A percentile compares a stretch with the other conserved stretches of the same genome.
Conservation (phyloP, 2,113 vertebrate genomes). For the Bostrychus sinensis region DNA sequence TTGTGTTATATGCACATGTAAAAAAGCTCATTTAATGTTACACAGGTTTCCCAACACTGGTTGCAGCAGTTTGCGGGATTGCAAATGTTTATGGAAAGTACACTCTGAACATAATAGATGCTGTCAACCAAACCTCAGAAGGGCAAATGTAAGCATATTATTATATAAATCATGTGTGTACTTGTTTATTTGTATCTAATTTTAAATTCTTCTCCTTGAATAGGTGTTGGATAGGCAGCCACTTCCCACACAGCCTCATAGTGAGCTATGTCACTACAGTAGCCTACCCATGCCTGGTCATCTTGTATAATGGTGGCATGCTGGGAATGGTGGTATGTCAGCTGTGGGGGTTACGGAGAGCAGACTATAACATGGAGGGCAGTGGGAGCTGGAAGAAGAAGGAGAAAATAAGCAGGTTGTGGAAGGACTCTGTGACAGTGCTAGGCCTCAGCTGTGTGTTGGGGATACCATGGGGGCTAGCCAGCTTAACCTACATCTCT, state of each 20-base stretch:
- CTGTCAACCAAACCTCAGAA: conserved; percentile 9
- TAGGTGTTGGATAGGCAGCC: conserved; percentile 74
- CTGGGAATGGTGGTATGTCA: conserved; percentile 83
- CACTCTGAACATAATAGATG: neutral
- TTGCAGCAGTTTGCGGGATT: conserved; percentile 54
- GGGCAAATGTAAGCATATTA: conserved; percentile 62
- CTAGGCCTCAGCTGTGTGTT: conserved; percentile 88
- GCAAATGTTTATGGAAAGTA: conserved; percentile 67
- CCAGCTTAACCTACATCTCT: conserved; percentile 80
- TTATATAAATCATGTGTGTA: neutral
- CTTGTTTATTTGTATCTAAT: rapidly evolving
- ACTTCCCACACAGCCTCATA: conserved; percentile 18
- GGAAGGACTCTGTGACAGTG: conserved; percentile 76
- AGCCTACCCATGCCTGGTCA: conserved; percentile 84
- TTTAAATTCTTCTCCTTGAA: neutral
- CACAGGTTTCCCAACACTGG: conserved; percentile 72
- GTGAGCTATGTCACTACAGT: conserved; percentile 81
- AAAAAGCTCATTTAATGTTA: neutral
- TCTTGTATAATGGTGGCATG: conserved; percentile 86
- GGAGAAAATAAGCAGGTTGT: conserved; percentile 57
- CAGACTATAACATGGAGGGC: neutral
- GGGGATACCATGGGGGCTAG: conserved; percentile 87
- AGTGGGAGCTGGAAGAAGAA: conserved; percentile 6
- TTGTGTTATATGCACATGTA: neutral
- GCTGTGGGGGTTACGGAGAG: conserved; percentile 68